These are phyloP conservation scores for Phytoseiulus persimilis DNA, from an alignment of 2,888 invertebrate genomes.

Conservation along the genomic window DNA sequence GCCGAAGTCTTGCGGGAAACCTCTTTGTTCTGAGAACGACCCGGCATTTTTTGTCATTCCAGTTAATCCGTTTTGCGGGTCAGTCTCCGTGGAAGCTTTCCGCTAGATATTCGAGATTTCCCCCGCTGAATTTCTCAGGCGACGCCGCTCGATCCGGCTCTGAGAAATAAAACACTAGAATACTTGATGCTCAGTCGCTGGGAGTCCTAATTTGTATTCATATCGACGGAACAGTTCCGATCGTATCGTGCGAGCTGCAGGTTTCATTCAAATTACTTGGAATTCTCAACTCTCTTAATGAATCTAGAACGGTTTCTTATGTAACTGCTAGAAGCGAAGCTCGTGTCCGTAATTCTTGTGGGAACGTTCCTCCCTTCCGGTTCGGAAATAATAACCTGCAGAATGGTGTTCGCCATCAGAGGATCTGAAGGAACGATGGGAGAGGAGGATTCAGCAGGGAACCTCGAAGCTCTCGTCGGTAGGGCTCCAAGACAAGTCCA, in stretches of 20 bases:
- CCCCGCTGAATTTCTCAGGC: background rate
- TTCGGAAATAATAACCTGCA: background rate
- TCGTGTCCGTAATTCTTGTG: background rate
- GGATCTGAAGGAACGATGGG: background rate
- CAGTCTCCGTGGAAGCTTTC: background rate
- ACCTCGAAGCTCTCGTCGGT: too few relatives aligned
- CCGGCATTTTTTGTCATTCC: background rate
- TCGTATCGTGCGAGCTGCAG: background rate
- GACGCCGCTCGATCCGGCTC: background rate
- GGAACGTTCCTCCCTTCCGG: background rate
- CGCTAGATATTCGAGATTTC: background rate
- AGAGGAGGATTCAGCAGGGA: too few relatives aligned
- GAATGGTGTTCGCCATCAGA: background rate
- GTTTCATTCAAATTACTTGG: background rate
- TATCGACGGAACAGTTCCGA: background rate
- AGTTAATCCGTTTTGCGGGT: background rate
- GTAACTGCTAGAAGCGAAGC: background rate
- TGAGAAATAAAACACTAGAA: background rate
- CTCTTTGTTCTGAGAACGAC: background rate
- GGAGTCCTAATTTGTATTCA: background rate
- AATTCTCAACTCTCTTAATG: background rate
- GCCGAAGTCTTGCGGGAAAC: background rate
- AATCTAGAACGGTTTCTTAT: background rate
- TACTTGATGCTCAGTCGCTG: background rate
- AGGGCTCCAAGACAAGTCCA: too few relatives aligned